Base-by-base conservation (phyloP, 2,113 vertebrate species). In the Stigmatopora argus region DNA sequence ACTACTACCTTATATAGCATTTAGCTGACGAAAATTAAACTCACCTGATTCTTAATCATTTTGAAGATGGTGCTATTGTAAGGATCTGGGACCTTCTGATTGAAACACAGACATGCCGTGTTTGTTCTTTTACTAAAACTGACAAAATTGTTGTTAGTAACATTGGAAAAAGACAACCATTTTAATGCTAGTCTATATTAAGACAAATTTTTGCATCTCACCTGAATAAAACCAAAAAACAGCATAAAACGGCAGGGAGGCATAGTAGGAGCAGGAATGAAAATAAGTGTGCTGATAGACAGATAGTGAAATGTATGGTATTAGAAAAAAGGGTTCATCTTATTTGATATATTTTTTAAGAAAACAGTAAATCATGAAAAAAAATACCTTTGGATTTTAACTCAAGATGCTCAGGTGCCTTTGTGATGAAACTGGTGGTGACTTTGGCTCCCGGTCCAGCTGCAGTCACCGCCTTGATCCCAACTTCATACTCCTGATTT, bases 31-130 rank as follows among this genome's bases (percentile, higher is more conserved):
- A 19, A 38, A 62, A 62, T 47, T 47, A 1, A 31, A 19, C 80
- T 84, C 63, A 87, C 85, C 83, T 87, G 81, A 55, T 61, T 21
- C 57, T 69, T 72, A 55, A 76, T 69, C n/a, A 80, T 66, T 75
- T 26, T 64, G 65, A 87, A 82, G 65, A 90, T 80, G 17, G 67
- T 51, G 70, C 89, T 90, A 51, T 90, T 89, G 34, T 72, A 12
- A 1, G 89, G 85, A 82, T 90, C 87, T 18, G 89, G 89, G 6
- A 88, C 75, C 71, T 85, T 88, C 3, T 70, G 65, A 69, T 21
- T 62, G 15, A 72, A 52, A 71, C 68, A 76, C n/a, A 71, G 38
- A n/a, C 70, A 78, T 0, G 4, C 3, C 49, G 76, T 78, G n/a
- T 31, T 71, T 34, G n/a, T 18, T 63, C 31, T 31, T 6, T 0